Base-by-base conservation (phyloP, 2,797 vertebrate genomes). In the Catamblyrhynchus diadema region DNA sequence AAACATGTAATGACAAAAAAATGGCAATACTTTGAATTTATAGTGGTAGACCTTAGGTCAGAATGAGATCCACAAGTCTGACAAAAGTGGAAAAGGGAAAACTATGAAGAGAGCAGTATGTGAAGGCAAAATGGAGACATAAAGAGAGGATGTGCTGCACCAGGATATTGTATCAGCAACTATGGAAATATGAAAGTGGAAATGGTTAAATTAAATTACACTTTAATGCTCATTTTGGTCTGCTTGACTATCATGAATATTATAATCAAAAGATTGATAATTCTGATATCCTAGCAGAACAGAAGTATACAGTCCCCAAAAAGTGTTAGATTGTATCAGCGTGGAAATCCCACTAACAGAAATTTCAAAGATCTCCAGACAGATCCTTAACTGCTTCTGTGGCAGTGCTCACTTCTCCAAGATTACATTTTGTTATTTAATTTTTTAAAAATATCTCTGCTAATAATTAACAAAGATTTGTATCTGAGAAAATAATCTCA, bases 281-380 rank as follows among this genome's bases (percentile, higher is more conserved):
- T 89, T 85, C 69, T 80, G 91, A 96, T 96, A 97, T 96, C 86
- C 91, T 84, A 75, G 88, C 85, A 93, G 93, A 97, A 91, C 87
- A 87, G 86, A 95, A 95, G 30, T 66, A 86, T 30, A 73, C 20
- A 91, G 77, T 93, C 42, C 53, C 59, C 42, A 50, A 61, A 93
- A 96, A 79, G 30, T 96, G 57, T 84, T 77, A 95, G 96, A 97
- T 97, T 48, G 64, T 95, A 97, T 97, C 97, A 97, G 94, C 80
- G 41, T 97, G 95, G 93, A 97, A 97, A 97, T 97, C 85, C 94
- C 85, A 94, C 80, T 90, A 83, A 94, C 15, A 11, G 84, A 81
- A 92, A 95, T 96, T 96, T 96, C 93, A 96, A 95, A 97, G 71
- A 94, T 96, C 95, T 90, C 88, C 91, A 94, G 71, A 84, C 82